Percentiles rank a stretch among this genome's conserved stretches.
Conservation (phyloP, 2,797 vertebrate species). For the Micromesistius poutassou region DNA sequence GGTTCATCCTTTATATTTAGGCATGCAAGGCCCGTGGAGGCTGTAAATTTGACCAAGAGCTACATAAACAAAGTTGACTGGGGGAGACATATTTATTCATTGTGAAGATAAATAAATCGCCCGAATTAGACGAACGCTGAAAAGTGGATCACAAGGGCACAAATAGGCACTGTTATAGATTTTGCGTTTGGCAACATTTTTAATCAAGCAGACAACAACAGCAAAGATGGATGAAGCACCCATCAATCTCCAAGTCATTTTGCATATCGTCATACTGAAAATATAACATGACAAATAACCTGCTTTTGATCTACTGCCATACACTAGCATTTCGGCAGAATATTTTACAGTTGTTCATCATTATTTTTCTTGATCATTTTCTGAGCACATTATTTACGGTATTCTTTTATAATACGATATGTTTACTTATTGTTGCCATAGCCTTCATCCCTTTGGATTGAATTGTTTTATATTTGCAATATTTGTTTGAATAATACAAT, state of each 20-base stretch:
- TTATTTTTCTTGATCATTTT: conserved; percentile 43
- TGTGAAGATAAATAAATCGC: neutral
- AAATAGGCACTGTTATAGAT: conserved; percentile 61
- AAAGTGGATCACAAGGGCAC: conserved; percentile 71
- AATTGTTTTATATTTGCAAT: neutral
- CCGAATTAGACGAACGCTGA: conserved; percentile 51
- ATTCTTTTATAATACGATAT: neutral
- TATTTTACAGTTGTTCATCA: conserved; percentile 39
- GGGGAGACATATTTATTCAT: neutral
- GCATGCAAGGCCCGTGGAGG: neutral
- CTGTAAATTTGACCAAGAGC: neutral
- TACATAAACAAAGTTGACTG: neutral
- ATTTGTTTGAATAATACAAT: neutral
- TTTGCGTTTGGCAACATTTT: conserved; percentile 66
- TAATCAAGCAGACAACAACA: conserved; percentile 68
- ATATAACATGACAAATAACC: conserved; percentile 69
- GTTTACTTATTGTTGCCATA: neutral
- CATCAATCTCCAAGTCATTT: conserved; percentile 70
- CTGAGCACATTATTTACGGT: conserved; percentile 2
- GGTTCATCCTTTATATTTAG: neutral
- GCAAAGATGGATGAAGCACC: conserved; percentile 66
- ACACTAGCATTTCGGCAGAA: conserved; percentile 45
- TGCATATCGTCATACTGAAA: conserved; percentile 70
- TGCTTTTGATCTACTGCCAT: conserved; percentile 53
- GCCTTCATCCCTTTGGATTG: neutral